Evolutionary conservation across 2,797 vertebrate species (phyloP), one percentile per base, ranked within the genome.

Genomic region (Pseudochaenichthys georgianus): DNA sequence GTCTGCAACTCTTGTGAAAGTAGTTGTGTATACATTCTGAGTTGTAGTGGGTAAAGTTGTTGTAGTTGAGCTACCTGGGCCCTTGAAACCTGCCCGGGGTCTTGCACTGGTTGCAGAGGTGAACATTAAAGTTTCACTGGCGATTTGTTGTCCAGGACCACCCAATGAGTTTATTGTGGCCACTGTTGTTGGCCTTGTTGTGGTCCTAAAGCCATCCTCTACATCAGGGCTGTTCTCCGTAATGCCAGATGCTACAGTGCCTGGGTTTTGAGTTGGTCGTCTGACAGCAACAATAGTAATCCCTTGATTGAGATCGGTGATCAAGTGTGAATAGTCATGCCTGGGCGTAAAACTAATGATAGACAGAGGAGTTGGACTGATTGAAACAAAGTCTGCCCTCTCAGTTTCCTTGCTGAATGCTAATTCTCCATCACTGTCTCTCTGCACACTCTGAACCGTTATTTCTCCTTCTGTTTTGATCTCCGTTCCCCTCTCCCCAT

Each of bases 321-420:
- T 77, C 72, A 71, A 63, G 85, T 64, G 51, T 67, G 84, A 83
- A 45, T 72, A 64, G 57, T 85, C 78, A 13, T 45, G 42, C 54
- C 64, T 68, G 16, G 64, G 77, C 73, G 74, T 50, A 59, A 54
- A 64, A 78, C 45, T 77, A 46, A 63, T 75, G 21, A 76, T 66
- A 52, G 80, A 78, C 13, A 10, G 38, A 71, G 69, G 57, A 83
- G 81, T 86, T 0, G 73, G 81, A 38, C 78, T 84, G 65, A 84
- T 67, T 58, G 83, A 85, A 78, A 79, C 73, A 77, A 82, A 86
- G 82, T 91, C 85, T 87, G 87, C 83, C 21, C 62, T 59, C 69
- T 89, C 79, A 48, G 34, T 84, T 59, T 67, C 23, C 69, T 78
- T 64, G 19, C 69, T 89, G 71, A 83, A 87, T 55, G 73, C 10